Evolutionary conservation across 2,797 vertebrate genomes (phyloP).

Genomic region (Anomalospiza imberbis): DNA sequence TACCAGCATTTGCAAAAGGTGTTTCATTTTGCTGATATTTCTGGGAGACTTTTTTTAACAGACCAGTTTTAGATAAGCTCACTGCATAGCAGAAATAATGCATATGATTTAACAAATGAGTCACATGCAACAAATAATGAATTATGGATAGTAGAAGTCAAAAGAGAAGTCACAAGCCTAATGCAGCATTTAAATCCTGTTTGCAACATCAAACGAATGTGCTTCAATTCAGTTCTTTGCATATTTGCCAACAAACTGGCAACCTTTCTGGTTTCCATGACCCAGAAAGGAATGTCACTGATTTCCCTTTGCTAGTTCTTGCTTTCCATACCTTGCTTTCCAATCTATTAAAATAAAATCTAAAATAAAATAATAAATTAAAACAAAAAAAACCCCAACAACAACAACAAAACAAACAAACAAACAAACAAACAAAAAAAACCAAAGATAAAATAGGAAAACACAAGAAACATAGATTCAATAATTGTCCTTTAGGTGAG

Average conservation of each 20-base stretch:
- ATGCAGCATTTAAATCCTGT: slow-evolving; percentile 18
- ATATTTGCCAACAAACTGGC: neutral
- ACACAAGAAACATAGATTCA: neutral
- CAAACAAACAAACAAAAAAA: neutral
- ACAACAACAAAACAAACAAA: no score
- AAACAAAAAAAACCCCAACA: no score
- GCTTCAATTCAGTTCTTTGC: neutral
- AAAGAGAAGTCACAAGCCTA: slow-evolving; percentile 24
- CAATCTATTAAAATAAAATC: neutral
- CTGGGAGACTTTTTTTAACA: neutral
- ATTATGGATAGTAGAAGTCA: neutral
- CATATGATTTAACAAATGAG: neutral
- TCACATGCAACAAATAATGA: slow-evolving; percentile 26
- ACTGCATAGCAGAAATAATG: neutral
- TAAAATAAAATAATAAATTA: no score
- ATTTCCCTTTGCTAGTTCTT: neutral
- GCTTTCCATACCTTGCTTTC: neutral
- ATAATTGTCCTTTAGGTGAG: neutral
- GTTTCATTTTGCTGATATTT: neutral
- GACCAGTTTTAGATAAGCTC: neutral
- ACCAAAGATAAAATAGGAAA: neutral
- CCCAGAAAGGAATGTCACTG: neutral
- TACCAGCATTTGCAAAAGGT: neutral
- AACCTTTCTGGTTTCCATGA: neutral
- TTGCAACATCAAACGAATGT: neutral